Percentiles rank a stretch among this genome's conserved stretches.
phyloP scores from a whole-genome alignment of 1,140 invertebrate genomes.

The Vollenhovia emeryi region DNA sequence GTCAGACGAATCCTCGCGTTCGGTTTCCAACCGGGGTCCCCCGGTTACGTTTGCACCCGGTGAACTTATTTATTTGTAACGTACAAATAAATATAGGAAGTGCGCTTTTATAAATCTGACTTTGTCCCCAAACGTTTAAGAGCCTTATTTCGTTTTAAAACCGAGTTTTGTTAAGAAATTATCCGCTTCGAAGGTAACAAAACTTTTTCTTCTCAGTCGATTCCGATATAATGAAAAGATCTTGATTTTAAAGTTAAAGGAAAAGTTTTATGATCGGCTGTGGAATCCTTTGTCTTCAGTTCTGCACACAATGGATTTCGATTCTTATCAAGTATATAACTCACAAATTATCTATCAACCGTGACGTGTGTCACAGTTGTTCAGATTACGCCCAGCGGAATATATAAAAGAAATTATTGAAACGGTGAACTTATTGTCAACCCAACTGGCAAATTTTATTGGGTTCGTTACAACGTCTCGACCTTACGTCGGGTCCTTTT shows the following conservation, averaged over 20 bases:
- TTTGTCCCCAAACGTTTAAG: neutral
- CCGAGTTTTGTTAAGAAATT: neutral
- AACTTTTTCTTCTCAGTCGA: neutral
- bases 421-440: too few relatives aligned
- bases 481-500: too few relatives aligned
- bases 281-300: too few relatives aligned
- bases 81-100: neutral
- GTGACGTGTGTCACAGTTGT: too few relatives aligned
- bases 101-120: neutral
- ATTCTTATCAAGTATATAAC: too few relatives aligned
- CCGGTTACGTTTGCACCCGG: neutral
- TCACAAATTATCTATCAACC: too few relatives aligned
- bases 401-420: too few relatives aligned
- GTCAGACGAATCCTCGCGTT: neutral
- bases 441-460: too few relatives aligned
- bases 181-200: neutral
- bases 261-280: too few relatives aligned
- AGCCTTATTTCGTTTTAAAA: neutral
- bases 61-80: neutral
- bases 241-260: neutral
- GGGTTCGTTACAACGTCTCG: too few relatives aligned
- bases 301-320: too few relatives aligned
- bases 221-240: neutral
- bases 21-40: neutral
- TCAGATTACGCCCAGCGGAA: too few relatives aligned